A percentile compares a stretch with the other conserved stretches of the same genome.
phyloP scores from a whole-genome alignment of 1,140 invertebrate species.

The Zeugodacus cucurbitae region DNA sequence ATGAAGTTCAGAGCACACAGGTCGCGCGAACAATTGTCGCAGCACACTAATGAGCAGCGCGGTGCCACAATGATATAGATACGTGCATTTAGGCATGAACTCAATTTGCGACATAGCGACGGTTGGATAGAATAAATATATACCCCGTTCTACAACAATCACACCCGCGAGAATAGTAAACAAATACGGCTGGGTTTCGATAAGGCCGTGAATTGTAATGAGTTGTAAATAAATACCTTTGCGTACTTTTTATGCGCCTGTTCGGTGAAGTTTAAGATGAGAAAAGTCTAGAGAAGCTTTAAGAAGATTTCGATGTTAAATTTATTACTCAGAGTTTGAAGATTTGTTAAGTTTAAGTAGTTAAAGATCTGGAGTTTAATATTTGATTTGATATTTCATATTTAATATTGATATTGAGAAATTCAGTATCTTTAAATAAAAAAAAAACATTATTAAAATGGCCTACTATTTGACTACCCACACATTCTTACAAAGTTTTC shows the following conservation, averaged over 20 bases:
- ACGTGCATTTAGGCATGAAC: not conserved
- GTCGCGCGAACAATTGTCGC: not conserved
- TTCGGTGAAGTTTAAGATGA: not conserved
- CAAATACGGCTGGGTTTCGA: not conserved
- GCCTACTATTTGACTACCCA: too few species aligned
- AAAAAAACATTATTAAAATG: too few species aligned
- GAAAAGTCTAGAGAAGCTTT: not conserved
- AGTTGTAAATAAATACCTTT: not conserved
- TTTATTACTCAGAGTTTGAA: too few species aligned
- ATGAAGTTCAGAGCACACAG: not conserved
- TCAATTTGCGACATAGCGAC: not conserved
- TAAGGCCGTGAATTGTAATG: conserved; percentile 3
- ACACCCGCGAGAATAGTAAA: not conserved
- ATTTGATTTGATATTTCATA: too few species aligned
- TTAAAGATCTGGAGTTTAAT: too few species aligned
- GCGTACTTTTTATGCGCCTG: not conserved
- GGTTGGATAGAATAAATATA: not conserved
- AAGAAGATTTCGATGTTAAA: not conserved
- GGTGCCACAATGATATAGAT: not conserved
- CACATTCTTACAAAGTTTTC: too few species aligned
- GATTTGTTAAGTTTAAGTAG: too few species aligned
- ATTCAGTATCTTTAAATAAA: too few species aligned
- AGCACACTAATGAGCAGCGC: conserved; percentile 11
- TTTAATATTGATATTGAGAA: too few species aligned
- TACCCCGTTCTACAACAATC: too few species aligned